These are phyloP conservation scores for Apogon talboti DNA, from an alignment of 2,797 vertebrate species.

Conservation along the genomic window DNA sequence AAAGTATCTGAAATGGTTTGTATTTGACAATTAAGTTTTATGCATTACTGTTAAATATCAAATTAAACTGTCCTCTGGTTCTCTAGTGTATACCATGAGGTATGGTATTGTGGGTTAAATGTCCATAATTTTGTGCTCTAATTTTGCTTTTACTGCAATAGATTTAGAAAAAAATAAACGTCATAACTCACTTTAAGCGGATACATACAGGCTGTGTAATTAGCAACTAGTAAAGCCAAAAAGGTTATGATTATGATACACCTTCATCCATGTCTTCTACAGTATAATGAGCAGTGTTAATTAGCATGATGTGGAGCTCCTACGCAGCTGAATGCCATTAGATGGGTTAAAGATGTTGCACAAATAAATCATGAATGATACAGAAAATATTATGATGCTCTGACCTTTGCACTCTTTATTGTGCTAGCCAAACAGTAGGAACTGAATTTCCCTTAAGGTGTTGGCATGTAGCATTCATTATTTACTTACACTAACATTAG, in stretches of 20 bases:
- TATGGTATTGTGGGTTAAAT: no score
- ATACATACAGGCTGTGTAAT: not conserved
- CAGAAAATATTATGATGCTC: not conserved
- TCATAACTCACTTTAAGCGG: not conserved
- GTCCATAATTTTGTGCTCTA: no score
- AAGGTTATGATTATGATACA: not conserved
- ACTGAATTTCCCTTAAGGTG: constrained; percentile 37
- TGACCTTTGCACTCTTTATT: constrained; percentile 26
- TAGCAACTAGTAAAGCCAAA: not conserved
- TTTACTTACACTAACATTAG: constrained; percentile 10
- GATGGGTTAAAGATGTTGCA: constrained; percentile 16
- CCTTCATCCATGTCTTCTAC: not conserved
- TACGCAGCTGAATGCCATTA: constrained; percentile 21
- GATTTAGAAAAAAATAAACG: not conserved
- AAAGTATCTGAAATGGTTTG: no score
- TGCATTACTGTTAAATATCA: no score
- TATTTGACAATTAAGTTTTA: no score
- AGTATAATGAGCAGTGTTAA: not conserved
- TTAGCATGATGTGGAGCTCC: not conserved
- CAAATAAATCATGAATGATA: constrained; percentile 13
- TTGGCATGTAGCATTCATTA: constrained; percentile 23
- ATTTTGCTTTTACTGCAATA: not conserved
- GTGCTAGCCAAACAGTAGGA: not conserved
- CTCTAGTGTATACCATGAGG: no score
- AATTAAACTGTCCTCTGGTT: no score